These are phyloP conservation scores for Onychomys arenicola DNA, from an alignment of 2,797 vertebrate species.

Conservation along the genomic window DNA sequence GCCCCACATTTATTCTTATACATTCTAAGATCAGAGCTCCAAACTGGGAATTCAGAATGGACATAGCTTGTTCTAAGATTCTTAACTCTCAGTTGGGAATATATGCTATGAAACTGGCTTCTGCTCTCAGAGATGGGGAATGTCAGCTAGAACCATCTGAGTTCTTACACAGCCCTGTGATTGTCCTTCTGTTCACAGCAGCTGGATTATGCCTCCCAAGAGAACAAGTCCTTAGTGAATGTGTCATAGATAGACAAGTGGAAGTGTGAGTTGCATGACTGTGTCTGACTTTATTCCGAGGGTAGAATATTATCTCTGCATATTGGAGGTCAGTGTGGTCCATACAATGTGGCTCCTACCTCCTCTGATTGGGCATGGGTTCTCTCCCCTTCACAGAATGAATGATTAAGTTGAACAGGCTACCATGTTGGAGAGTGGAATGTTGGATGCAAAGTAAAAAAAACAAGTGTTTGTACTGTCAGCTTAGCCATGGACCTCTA, in stretches of 20 bases:
- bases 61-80: not conserved
- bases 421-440: not conserved
- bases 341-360: not conserved
- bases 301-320: not conserved
- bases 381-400: not conserved
- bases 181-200: not conserved
- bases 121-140: rapidly evolving
- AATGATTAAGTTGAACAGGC: not conserved
- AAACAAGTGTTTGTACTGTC: not conserved
- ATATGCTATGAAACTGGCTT: not conserved
- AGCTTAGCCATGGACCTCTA: not conserved
- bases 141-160: not conserved
- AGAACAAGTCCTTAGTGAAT: not conserved
- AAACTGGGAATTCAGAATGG: not conserved
- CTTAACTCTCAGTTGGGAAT: not conserved
- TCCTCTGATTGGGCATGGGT: not conserved
- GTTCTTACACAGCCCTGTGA: not conserved
- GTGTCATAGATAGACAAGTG: not conserved
- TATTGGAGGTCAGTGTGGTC: not conserved
- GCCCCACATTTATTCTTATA: not conserved
- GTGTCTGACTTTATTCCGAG: not conserved
- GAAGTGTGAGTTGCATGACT: not conserved
- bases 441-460: slow-evolving; percentile 7
- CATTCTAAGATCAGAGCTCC: not conserved
- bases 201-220: no score